A percentile compares a stretch with the other conserved stretches of the same genome.
phyloP scores from a whole-genome alignment of 2,888 invertebrate genomes.

The Idaea aversata region DNA sequence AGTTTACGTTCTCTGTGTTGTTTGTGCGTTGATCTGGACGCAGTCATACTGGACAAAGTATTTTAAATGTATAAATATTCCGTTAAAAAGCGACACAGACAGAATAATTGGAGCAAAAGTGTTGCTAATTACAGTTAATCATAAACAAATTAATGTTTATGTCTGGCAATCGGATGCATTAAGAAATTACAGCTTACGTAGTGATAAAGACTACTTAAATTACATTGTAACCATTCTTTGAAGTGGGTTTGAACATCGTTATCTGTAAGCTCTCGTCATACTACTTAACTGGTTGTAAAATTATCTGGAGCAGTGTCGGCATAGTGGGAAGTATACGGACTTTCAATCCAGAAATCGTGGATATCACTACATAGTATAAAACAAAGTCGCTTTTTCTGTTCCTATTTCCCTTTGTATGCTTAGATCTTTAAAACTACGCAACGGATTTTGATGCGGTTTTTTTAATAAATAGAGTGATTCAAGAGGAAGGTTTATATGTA shows the following conservation, averaged over 20 bases:
- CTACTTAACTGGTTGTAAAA: slow-evolving; percentile 6
- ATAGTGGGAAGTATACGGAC: too few relatives aligned
- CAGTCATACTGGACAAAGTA: too few relatives aligned
- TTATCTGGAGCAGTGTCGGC: background rate
- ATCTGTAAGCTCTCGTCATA: background rate
- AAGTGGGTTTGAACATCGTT: background rate
- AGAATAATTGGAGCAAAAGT: background rate
- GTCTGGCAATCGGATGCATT: background rate
- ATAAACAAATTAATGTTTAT: background rate
- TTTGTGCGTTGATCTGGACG: too few relatives aligned
- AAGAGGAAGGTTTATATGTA: too few relatives aligned
- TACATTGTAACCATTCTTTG: background rate
- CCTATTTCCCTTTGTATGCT: too few relatives aligned
- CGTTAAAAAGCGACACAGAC: background rate
- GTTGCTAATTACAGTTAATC: background rate
- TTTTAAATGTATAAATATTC: background rate
- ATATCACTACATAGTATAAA: too few relatives aligned
- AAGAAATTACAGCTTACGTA: background rate
- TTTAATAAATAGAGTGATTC: too few relatives aligned
- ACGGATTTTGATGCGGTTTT: too few relatives aligned
- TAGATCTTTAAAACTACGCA: too few relatives aligned
- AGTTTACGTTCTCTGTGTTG: too few relatives aligned
- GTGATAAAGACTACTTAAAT: background rate
- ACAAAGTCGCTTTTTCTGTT: too few relatives aligned
- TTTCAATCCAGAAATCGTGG: too few relatives aligned